Base-by-base conservation (phyloP, 2,797 vertebrate genomes). In the Sebastes taczanowskii region DNA sequence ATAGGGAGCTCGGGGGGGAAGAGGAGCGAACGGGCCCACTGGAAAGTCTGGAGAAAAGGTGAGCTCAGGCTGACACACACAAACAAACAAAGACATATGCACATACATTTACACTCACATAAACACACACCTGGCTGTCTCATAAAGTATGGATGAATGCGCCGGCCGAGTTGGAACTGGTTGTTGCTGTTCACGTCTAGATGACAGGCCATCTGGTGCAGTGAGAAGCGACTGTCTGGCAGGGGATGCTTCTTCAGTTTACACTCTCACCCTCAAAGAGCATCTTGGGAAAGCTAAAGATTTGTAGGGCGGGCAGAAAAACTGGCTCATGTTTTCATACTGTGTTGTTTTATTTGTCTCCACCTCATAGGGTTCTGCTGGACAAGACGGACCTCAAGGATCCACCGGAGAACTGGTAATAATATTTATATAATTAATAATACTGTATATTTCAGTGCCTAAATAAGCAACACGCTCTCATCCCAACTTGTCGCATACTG, bases 21-120 rank as follows among this genome's bases (percentile, higher is more conserved):
- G 97, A 92, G 98, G 98, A 32, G 96, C 96, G 32, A 94, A 91
- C 0, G 98, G 97, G 7, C 92, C 97, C 29, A 97, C 97, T 0
- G 98, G 98, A 80, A 97, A 97, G 67, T 95, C 96, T 3, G 98
- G 98, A 77, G 94, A 96, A 30, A 99, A 98, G 96, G 98, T 99
- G 90, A 85, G 80, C 22, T 46, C n/a, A 67, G 42, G 23, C 11
- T 30, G 13, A 76, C 22, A 63, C 49, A 67, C 22, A 62, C 63
- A 75, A 46, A 72, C 78, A 81, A 56, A 83, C 78, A 81, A 56
- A 83, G 70, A 86, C 81, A 77, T 66, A 80, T 25, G 55, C 78
- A 74, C 80, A 74, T 68, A 32, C 60, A 74, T 65, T 79, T 69
- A 68, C 70, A 55, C 77, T 76, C 74, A 71, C 49, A 82, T 79